Evolutionary conservation across 2,113 vertebrate species (phyloP).

Genomic region (Oreochromis niloticus): DNA sequence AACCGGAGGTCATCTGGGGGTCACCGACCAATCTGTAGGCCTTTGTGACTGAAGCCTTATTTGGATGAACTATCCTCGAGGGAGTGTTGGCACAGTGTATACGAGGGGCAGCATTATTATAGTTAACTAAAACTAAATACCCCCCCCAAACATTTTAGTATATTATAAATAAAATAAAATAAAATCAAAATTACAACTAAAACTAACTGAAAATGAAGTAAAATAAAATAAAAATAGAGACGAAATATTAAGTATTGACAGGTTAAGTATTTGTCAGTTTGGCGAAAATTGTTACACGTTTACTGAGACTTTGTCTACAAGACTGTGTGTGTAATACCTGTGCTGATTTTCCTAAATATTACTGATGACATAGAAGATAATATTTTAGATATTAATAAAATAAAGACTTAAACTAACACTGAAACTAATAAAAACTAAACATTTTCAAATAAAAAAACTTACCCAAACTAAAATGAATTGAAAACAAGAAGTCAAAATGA

Average conservation of each 20-base stretch:
- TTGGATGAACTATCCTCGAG: neutral
- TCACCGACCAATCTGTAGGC: neutral
- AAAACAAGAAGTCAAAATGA: neutral
- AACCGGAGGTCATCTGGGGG: neutral
- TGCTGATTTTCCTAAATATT: neutral
- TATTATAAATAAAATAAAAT: neutral
- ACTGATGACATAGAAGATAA: neutral
- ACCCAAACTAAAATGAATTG: neutral
- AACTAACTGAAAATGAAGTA: neutral
- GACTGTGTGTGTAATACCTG: accelerated
- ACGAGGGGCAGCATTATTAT: accelerated
- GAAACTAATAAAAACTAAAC: neutral
- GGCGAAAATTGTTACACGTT: neutral
- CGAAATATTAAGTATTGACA: neutral
- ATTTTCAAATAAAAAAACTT: neutral
- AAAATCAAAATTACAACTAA: neutral
- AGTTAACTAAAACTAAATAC: neutral
- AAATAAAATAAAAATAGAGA: neutral
- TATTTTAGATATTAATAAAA: neutral
- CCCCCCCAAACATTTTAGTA: accelerated
- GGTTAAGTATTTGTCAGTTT: neutral
- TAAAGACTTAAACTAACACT: neutral
- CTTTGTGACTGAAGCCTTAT: neutral
- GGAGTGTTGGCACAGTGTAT: neutral
- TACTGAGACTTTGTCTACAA: neutral